Evolutionary conservation across 1,140 invertebrate species (phyloP), one percentile per base, ranked within the genome.

Genomic region (Tachypleus tridentatus): DNA sequence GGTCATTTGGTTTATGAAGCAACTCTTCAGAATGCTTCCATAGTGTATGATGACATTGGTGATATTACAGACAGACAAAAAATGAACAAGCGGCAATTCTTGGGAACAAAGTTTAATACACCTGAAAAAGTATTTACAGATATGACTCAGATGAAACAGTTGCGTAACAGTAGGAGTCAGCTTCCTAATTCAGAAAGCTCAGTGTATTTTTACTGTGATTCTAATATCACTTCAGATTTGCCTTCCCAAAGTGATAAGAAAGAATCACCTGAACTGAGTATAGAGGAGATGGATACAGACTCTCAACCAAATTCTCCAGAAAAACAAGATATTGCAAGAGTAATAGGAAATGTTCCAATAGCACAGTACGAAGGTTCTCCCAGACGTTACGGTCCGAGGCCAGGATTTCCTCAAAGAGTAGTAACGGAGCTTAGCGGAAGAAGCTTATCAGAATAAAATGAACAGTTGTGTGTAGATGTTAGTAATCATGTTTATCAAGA

Each of bases 311-410:
- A 64, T 51, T 61, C 67, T 9, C 63, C 69, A 5, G 62, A 47
- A 8, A 67, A 72, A 58, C 60, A 71, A 57, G 64, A 63, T 50
- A 69, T 87, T 7, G 82, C 86, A 58, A 83, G 88, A 70, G 84
- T 92, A 60, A 93, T 93, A 75, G 91, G 91, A 48, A 88, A 86
- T 77, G 77, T 93, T 69, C 88, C 89, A 9, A 92, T 93, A 71
- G 88, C 89, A 52, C 89, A 94, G 71, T 95, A 95, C 76, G 91
- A 93, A 68, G 91, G 89, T 47, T 93, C 91, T 53, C 92, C 91
- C 4, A 81, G 89, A 69, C 82, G 91, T 68, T 94, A 93, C 75
- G 91, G 90, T 4, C 79, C 85, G 4, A 76, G 81, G 29, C 77
- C 77, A 68, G 72, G 71, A 11, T 70, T 72, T 60, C 71, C 72